phyloP scores from a whole-genome alignment of 2,888 invertebrate genomes.

The Machimus rusticus region DNA sequence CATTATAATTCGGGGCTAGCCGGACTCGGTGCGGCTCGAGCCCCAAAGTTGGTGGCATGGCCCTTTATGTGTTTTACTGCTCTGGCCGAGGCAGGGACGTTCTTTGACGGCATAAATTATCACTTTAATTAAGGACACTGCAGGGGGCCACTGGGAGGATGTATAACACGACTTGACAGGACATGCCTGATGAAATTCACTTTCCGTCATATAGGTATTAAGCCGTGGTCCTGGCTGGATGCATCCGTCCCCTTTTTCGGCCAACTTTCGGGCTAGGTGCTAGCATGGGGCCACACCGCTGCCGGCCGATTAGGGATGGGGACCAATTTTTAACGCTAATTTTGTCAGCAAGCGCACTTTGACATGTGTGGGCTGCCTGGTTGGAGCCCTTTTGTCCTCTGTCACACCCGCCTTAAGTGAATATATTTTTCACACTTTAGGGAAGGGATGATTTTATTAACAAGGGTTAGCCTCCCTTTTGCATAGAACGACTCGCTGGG shows the following conservation, averaged over 20 bases:
- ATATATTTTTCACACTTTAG: slow-evolving; percentile 33
- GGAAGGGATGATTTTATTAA: slow-evolving; percentile 24
- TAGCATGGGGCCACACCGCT: not conserved
- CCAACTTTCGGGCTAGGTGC: slow-evolving; percentile 12
- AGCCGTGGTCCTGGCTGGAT: slow-evolving; percentile 9
- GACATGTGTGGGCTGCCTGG: not conserved
- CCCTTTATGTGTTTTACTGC: slow-evolving; percentile 21
- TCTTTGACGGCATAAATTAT: slow-evolving; percentile 42
- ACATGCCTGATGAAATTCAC: slow-evolving; percentile 7
- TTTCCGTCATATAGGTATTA: slow-evolving; percentile 19
- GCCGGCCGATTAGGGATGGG: not conserved
- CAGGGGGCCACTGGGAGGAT: slow-evolving; percentile 14
- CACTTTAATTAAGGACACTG: slow-evolving; percentile 43
- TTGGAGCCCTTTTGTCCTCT: not conserved
- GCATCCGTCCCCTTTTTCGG: not conserved
- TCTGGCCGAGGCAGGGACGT: slow-evolving; percentile 12
- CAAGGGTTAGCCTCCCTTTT: not conserved
- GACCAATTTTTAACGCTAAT: slow-evolving; percentile 41
- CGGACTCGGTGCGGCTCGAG: not conserved
- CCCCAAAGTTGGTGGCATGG: not conserved
- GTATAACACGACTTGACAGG: slow-evolving; percentile 21
- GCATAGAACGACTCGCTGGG: not conserved
- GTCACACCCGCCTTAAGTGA: slow-evolving; percentile 8
- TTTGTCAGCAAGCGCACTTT: slow-evolving; percentile 33
- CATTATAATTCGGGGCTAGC: slow-evolving; percentile 39